Percentiles rank a stretch among this genome's conserved stretches.
Evolutionary conservation across 2,113 vertebrate species (phyloP).

Genomic region (Picathartes gymnocephalus): DNA sequence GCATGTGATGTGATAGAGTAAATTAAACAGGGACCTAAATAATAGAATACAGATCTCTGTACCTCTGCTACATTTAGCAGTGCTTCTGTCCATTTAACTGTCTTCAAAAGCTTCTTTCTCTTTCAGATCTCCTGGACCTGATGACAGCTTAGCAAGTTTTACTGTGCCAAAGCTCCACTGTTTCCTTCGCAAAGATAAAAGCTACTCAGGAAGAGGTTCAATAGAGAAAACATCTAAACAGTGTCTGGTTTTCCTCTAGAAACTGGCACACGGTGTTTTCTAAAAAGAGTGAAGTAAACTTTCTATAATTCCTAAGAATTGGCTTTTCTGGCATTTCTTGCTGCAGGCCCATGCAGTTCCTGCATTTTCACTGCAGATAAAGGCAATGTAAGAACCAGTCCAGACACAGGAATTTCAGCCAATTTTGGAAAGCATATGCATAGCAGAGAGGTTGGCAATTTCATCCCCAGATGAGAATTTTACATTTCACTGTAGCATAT

Average conservation of each 20-base stretch:
- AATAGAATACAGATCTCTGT: background rate
- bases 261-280: background rate
- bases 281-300: background rate
- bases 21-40: background rate
- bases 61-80: background rate
- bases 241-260: background rate
- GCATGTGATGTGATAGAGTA: background rate
- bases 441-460: background rate
- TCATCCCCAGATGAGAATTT: background rate
- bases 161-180: background rate
- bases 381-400: background rate
- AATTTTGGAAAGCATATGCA: background rate
- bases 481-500: background rate
- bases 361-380: background rate
- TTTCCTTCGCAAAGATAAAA: background rate
- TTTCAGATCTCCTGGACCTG: background rate
- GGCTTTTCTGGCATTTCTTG: background rate
- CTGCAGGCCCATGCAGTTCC: background rate
- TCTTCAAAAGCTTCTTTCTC: slow-evolving; percentile 8
- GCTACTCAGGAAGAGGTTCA: background rate
- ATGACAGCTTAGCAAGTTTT: background rate
- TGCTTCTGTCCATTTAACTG: background rate
- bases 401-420: background rate
- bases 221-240: background rate
- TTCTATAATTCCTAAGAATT: background rate